phyloP scores from a whole-genome alignment of 2,113 vertebrate species.

The Merops nubicus region DNA sequence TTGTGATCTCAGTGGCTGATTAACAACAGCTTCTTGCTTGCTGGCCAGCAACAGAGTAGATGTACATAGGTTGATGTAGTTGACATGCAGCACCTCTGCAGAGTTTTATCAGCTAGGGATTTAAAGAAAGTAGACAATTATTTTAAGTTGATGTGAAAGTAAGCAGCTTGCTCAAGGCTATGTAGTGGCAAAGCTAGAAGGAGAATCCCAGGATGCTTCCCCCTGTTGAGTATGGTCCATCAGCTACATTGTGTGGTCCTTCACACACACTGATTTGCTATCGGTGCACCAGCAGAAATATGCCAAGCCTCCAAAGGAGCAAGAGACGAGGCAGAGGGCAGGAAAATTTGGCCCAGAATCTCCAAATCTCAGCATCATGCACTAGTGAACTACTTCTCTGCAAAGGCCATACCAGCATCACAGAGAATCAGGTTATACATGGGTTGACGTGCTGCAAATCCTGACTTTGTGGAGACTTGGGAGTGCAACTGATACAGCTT shows the following conservation, averaged over 20 bases:
- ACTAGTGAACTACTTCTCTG: not conserved
- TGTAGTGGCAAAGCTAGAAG: not conserved
- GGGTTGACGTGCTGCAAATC: not conserved
- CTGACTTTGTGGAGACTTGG: not conserved
- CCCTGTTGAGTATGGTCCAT: too few species aligned
- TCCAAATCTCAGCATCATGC: not conserved
- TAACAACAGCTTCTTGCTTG: not conserved
- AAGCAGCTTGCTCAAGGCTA: not conserved
- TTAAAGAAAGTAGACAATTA: not conserved
- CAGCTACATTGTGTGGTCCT: rapidly evolving
- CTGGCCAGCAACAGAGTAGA: not conserved
- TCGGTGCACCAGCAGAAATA: not conserved
- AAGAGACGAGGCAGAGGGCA: not conserved
- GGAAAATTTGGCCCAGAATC: not conserved
- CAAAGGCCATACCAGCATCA: not conserved
- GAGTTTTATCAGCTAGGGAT: not conserved
- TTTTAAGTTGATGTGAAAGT: not conserved
- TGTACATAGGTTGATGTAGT: not conserved
- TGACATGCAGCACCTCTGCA: not conserved
- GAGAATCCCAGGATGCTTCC: not conserved
- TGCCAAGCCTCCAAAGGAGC: not conserved
- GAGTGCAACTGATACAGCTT: not conserved
- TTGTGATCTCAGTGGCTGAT: not conserved
- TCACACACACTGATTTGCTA: not conserved
- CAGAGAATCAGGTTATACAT: not conserved